Evolutionary conservation across 2,888 invertebrate genomes (phyloP).

Genomic region (Acanthosoma haemorrhoidale): DNA sequence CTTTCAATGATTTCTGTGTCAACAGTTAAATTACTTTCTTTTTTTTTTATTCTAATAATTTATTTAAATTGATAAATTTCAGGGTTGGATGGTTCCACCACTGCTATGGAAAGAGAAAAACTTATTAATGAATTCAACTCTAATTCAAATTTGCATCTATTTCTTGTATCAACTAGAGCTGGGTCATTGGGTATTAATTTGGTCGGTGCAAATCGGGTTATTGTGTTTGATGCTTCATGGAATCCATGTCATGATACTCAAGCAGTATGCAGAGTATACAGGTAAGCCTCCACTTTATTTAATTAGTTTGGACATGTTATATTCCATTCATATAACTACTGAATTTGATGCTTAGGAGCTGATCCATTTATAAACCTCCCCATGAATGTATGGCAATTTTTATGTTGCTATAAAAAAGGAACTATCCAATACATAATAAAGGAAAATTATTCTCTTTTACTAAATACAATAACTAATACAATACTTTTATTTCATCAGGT

Average conservation of each 20-base stretch:
- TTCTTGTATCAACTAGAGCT: constrained; percentile 93
- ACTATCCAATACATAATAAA: not conserved
- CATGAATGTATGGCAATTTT: too few relatives aligned
- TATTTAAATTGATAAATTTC: too few relatives aligned
- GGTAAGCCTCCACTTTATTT: constrained; percentile 47
- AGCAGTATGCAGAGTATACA: constrained; percentile 92
- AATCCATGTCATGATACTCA: constrained; percentile 98
- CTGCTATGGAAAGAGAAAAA: constrained; percentile 88
- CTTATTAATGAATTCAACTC: constrained; percentile 93
- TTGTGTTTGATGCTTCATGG: constrained; percentile 98
- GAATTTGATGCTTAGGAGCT: too few relatives aligned
- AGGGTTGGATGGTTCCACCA: constrained; percentile 94
- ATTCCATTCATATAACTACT: too few relatives aligned
- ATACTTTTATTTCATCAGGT: constrained; percentile 49
- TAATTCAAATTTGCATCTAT: constrained; percentile 78
- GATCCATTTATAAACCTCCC: too few relatives aligned
- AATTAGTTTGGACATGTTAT: too few relatives aligned
- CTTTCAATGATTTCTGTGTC: too few relatives aligned
- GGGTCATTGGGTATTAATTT: constrained; percentile 96
- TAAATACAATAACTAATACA: not conserved
- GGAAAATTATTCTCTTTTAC: not conserved
- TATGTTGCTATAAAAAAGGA: not conserved
- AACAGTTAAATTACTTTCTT: too few relatives aligned
- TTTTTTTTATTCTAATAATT: not conserved
- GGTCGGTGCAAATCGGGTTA: constrained; percentile 93